phyloP scores from a whole-genome alignment of 2,113 vertebrate genomes.

The Malaclemys terrapin region DNA sequence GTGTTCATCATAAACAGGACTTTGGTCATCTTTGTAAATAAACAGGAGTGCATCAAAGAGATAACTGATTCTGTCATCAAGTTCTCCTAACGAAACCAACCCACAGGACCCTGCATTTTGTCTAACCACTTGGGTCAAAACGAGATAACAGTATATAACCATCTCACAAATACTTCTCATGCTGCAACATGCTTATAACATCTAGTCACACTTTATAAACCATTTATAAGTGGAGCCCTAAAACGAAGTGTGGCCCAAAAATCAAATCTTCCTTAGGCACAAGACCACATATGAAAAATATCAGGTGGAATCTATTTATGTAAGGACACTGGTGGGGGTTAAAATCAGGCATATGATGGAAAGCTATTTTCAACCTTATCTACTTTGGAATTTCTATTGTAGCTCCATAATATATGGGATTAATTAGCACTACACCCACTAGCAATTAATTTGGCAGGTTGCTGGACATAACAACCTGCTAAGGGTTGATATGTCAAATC shows the following conservation, averaged over 20 bases:
- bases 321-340: neutral
- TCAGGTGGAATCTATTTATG: neutral
- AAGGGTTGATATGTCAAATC: neutral
- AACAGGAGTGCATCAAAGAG: neutral
- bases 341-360: neutral
- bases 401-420: neutral
- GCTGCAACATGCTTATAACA: slow-evolving; percentile 43
- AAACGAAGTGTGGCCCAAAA: slow-evolving; percentile 32
- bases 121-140: neutral
- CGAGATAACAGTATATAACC: neutral
- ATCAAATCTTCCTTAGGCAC: neutral
- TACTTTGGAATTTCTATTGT: neutral
- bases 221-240: slow-evolving; percentile 49
- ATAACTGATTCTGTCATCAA: neutral
- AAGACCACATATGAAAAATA: neutral
- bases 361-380: neutral
- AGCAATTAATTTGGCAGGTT: neutral
- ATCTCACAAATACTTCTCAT: slow-evolving; percentile 56
- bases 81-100: neutral
- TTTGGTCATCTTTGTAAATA: neutral
- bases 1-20: neutral
- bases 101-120: neutral
- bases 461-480: neutral
- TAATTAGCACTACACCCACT: too few relatives aligned
- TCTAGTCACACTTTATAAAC: slow-evolving; percentile 49